Evolutionary conservation across 2,888 invertebrate genomes (phyloP).

Genomic region (Pseudolycoriella hygida): DNA sequence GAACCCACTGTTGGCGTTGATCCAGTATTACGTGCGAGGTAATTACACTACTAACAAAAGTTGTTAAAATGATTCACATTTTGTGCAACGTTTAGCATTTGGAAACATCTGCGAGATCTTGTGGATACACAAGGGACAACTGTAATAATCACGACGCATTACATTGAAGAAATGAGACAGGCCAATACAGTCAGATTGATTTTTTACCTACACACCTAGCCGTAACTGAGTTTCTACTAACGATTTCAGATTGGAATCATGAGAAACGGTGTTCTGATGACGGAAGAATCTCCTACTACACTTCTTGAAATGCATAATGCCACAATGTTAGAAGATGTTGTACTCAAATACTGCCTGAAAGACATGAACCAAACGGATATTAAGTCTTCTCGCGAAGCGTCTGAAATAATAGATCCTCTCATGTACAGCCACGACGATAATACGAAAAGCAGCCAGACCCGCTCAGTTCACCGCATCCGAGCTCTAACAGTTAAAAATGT

Average conservation of each 20-base stretch:
- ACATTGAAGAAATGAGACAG: slow-evolving; percentile 72
- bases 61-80: too few species aligned
- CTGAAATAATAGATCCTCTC: too few species aligned
- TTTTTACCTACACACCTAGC: background rate
- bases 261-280: slow-evolving; percentile 69
- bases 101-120: slow-evolving; percentile 68
- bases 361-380: too few species aligned
- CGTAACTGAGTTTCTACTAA: background rate
- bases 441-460: too few species aligned
- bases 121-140: slow-evolving; percentile 58
- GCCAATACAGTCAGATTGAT: slow-evolving; percentile 8
- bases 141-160: slow-evolving; percentile 74
- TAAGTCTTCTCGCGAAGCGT: too few species aligned
- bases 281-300: slow-evolving; percentile 60
- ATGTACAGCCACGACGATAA: too few species aligned
- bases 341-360: slow-evolving; percentile 37
- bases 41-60: background rate
- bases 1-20: slow-evolving; percentile 91
- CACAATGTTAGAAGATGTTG: slow-evolving; percentile 62
- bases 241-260: slow-evolving; percentile 53
- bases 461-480: too few species aligned
- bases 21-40: slow-evolving; percentile 58
- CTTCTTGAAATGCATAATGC: slow-evolving; percentile 53
- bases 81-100: slow-evolving; percentile 35
- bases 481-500: too few species aligned